Evolutionary conservation across 2,797 vertebrate genomes (phyloP).

Genomic region (Takifugu rubripes): DNA sequence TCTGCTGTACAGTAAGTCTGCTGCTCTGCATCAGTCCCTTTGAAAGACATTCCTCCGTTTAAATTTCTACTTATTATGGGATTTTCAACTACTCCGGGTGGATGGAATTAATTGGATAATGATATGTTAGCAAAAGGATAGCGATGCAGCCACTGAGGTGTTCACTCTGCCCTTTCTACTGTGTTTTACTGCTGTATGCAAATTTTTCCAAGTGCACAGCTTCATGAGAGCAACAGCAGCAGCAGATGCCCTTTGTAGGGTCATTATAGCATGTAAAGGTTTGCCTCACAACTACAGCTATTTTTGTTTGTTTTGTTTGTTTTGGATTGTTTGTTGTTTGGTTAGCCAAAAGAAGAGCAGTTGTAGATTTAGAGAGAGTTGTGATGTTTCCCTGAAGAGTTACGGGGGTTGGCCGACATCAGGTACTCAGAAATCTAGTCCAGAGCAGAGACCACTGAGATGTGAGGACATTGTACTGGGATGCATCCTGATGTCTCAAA

Average conservation of each 20-base stretch:
- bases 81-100: constrained; percentile 48
- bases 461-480: too few relatives aligned
- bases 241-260: neutral
- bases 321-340: too few relatives aligned
- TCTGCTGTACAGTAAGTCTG: constrained; percentile 63
- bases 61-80: constrained; percentile 55
- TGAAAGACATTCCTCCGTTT: constrained; percentile 15
- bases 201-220: constrained; percentile 29
- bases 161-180: constrained; percentile 6
- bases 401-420: too few relatives aligned
- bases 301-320: neutral
- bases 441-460: too few relatives aligned
- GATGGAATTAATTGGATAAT: constrained; percentile 61
- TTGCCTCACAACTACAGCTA: too few relatives aligned
- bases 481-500: too few relatives aligned
- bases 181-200: constrained; percentile 54
- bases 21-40: constrained; percentile 14
- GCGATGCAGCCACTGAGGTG: constrained; percentile 23
- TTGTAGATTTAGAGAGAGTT: too few relatives aligned
- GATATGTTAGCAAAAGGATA: constrained; percentile 39
- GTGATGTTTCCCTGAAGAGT: too few relatives aligned
- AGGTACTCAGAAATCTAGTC: too few relatives aligned
- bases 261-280: too few relatives aligned
- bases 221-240: constrained; percentile 3
- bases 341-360: too few relatives aligned